These are phyloP conservation scores for Antheraea assamensis DNA, from an alignment of 2,888 invertebrate species.

Conservation along the genomic window DNA sequence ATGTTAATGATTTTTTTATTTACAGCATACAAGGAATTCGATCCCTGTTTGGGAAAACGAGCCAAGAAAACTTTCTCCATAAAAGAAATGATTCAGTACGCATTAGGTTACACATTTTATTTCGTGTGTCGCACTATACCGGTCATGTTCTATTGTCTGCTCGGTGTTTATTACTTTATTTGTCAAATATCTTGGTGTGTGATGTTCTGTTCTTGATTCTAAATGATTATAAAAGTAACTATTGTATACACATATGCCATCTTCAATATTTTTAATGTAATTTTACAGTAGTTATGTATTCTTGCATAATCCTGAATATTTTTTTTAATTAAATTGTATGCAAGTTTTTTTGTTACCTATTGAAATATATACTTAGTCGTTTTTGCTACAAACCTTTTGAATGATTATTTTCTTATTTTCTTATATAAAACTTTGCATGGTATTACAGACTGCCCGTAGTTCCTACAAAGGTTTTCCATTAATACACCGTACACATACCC, in stretches of 20 bases:
- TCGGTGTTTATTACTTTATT: conserved; percentile 38
- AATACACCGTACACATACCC: too few species aligned
- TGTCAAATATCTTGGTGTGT: conserved; percentile 42
- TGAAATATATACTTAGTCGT: too few species aligned
- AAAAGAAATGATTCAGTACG: conserved; percentile 29
- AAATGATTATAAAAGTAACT: too few species aligned
- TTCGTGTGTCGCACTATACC: conserved; percentile 35
- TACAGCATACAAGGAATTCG: conserved; percentile 42
- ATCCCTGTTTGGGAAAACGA: conserved; percentile 39
- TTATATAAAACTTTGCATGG: too few species aligned
- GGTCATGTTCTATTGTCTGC: conserved; percentile 34
- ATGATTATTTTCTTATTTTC: too few species aligned
- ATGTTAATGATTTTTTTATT: conserved; percentile 22
- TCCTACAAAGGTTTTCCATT: too few species aligned
- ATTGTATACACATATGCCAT: background rate
- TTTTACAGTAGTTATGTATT: background rate
- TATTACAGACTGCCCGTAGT: too few species aligned
- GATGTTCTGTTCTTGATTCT: conserved; percentile 41
- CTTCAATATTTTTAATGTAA: background rate
- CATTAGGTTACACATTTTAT: conserved; percentile 24
- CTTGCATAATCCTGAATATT: background rate
- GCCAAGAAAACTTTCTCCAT: conserved; percentile 34
- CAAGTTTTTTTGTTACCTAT: background rate
- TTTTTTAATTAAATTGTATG: background rate
- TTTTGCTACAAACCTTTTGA: too few species aligned